phyloP scores from a whole-genome alignment of 2,797 vertebrate genomes.

The Craterocephalus amniculus region DNA sequence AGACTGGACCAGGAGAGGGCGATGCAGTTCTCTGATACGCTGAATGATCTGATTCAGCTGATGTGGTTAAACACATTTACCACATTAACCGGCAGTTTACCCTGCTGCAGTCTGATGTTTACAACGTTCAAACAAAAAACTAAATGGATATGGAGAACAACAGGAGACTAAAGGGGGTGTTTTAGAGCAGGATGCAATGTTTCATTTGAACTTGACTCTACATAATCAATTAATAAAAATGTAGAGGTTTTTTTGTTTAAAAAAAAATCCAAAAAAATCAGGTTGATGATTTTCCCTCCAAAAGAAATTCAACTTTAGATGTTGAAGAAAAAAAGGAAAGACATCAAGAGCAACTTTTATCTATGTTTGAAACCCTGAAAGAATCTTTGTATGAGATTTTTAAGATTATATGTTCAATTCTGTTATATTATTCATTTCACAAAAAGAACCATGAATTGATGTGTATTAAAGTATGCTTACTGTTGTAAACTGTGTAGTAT shows the following conservation, averaged over 20 bases:
- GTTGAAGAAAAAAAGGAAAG: too few species aligned
- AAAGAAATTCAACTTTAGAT: background rate
- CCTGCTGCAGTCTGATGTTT: background rate
- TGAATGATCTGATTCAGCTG: background rate
- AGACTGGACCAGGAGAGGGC: constrained; percentile 24
- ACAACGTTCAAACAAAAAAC: background rate
- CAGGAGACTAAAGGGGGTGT: background rate
- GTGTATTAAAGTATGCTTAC: background rate
- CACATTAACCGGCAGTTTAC: background rate
- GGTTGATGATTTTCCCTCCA: background rate
- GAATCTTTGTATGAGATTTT: background rate
- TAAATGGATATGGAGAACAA: background rate
- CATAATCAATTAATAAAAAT: background rate
- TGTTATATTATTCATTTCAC: background rate
- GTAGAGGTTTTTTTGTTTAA: background rate
- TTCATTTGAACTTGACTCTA: background rate
- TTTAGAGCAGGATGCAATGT: background rate
- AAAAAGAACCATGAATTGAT: background rate
- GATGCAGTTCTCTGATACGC: background rate
- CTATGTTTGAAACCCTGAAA: background rate
- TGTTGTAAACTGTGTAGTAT: background rate
- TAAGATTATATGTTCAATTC: background rate
- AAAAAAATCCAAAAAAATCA: too few species aligned
- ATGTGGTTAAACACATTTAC: background rate
- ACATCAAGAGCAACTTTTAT: too few species aligned